Base-by-base conservation (phyloP, 2,888 invertebrate species). In the Octonoba sinensis region DNA sequence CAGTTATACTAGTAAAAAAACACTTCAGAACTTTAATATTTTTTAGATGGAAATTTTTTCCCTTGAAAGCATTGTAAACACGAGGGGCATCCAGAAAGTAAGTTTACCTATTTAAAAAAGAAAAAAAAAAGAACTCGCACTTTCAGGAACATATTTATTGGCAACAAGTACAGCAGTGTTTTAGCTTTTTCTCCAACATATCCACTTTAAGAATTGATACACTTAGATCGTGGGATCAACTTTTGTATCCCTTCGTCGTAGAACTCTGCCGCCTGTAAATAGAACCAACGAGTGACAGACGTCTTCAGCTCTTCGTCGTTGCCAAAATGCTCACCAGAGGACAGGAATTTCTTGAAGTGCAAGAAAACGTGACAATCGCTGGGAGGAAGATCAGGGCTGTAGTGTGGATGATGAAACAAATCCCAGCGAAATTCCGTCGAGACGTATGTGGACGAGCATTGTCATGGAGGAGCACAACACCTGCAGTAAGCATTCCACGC, bases 231-330 rank as follows among this genome's bases (percentile, higher is more conserved):
- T 51, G 59, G 24, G 22, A 59, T 59, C 59, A 59, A 24, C 27
- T 59, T 59, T 59, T 24, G 24, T 24, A 24, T 59, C 22, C 24
- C 59, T 59, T 12, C 12, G 59, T 59, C 22, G 27, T 24, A 59
- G 13, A 59, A 59, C 22, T 22, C 22, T 24, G 59, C 27, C 6
- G 24, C 44, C 46, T 62, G 62, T 62, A n/a, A 44, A 44, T 62
- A 13, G 44, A 62, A n/a, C 46, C 36, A 62, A 4, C 12, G 15
- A 15, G 44, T 62, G 44, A 62, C 46, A 44, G 44, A 44, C 44
- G 62, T 62, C 36, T 60, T 27, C 60, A 60, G 36, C 27, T 60
- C 36, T 27, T 60, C n/a, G 36, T 60, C 60, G 27, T 27, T 57
- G 59, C 22, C 59, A 24, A 59, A 59, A 59, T 12, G 22, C 56